Base-by-base conservation (phyloP, 2,113 vertebrate species). In the Ptilorrhoa leucosticta region DNA sequence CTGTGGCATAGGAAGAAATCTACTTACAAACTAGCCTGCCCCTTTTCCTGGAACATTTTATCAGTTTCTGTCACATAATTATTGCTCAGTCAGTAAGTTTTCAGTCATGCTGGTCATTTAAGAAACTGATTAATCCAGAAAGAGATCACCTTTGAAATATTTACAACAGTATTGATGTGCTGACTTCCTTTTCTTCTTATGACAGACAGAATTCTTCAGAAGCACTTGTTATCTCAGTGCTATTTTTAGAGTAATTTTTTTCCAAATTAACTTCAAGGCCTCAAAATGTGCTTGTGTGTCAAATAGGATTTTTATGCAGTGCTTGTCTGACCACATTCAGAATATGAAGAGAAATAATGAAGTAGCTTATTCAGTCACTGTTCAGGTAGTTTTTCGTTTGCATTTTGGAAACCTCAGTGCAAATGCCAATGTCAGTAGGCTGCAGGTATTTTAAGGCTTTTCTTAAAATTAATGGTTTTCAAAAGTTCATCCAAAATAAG, bases 401-500 rank as follows among this genome's bases (percentile, higher is more conserved):
- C 48, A 84, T 87, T 81, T 96, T 87, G 22, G 69, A 91, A 92
- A 79, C 39, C n/a, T 89, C 33, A 63, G 27, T 54, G 23, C 72
- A 94, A 95, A 93, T 73, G 42, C 28, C 87, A 73, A 1, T 69
- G 70, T 68, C 83, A 94, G 21, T 75, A 71, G 64, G 83, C 58
- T 71, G 16, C 42, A 85, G 45, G 33, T 56, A 76, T 87, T 31
- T 87, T 84, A 87, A 82, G n/a, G 9, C 10, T 89, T 71, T 91
- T 93, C 73, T 89, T 69, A 85, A 82, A 92, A 87, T 58, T 53
- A 92, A 81, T 50, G 26, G 3, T 83, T 91, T 53, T 89, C 60
- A 71, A 83, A 96, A 81, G 61, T 83, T 78, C 89, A 85, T 80
- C 7, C 44, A 83, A 87, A 76, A 89, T 95, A 54, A 83, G 35